Percentiles rank a stretch among this genome's conserved stretches.
These are phyloP conservation scores for Apamea sordens DNA, from an alignment of 2,888 invertebrate genomes.

Conservation along the genomic window DNA sequence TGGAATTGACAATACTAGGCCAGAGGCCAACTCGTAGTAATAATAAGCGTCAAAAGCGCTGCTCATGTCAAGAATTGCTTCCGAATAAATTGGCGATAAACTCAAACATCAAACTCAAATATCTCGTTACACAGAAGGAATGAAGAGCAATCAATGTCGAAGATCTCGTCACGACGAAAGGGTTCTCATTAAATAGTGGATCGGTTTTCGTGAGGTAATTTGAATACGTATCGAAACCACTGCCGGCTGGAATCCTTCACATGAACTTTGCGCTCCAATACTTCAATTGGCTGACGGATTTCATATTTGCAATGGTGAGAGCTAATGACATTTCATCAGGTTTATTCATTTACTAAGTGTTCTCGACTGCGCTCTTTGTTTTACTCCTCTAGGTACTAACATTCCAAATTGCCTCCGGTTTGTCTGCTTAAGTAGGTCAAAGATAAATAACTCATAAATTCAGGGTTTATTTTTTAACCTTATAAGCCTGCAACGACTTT, in stretches of 20 bases:
- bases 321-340: constrained; percentile 39
- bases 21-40: constrained; percentile 10
- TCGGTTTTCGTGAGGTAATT: constrained; percentile 66
- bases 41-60: constrained; percentile 11
- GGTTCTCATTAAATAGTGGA: constrained; percentile 41
- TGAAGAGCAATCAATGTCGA: constrained; percentile 40
- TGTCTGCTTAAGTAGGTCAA: constrained; percentile 68
- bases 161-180: constrained; percentile 49
- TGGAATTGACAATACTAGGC: constrained; percentile 40
- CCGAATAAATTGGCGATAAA: constrained; percentile 21
- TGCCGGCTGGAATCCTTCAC: constrained; percentile 53
- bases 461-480: constrained; percentile 63
- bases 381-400: constrained; percentile 33
- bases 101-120: constrained; percentile 35
- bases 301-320: constrained; percentile 47
- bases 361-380: constrained; percentile 41
- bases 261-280: constrained; percentile 30
- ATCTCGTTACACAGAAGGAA: constrained; percentile 41
- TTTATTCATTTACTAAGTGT: constrained; percentile 38
- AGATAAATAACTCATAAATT: constrained; percentile 65
- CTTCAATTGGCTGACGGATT: constrained; percentile 47
- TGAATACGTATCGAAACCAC: constrained; percentile 66
- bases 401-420: constrained; percentile 56
- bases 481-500: constrained; percentile 52
- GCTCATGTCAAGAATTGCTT: constrained; percentile 22